A percentile compares a stretch with the other conserved stretches of the same genome.
These are phyloP conservation scores for Nymphicus hollandicus DNA, from an alignment of 2,113 vertebrate genomes.

Conservation along the genomic window DNA sequence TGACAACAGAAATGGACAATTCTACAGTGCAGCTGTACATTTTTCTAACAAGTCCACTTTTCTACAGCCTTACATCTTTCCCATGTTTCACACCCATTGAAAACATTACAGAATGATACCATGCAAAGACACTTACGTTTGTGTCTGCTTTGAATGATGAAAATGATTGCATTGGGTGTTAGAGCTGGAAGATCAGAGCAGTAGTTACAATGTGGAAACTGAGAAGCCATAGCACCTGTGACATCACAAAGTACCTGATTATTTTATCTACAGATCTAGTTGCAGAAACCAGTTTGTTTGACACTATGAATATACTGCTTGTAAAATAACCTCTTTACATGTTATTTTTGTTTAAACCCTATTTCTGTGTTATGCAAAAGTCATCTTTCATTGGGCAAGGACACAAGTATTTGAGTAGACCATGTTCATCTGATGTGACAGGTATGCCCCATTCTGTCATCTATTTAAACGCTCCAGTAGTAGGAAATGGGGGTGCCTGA, in stretches of 20 bases:
- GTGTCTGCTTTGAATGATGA: background rate
- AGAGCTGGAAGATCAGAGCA: background rate
- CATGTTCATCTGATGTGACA: background rate
- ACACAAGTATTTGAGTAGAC: background rate
- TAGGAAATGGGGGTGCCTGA: background rate
- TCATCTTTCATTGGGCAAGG: background rate
- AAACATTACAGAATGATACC: background rate
- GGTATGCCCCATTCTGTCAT: background rate
- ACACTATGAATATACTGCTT: accelerated
- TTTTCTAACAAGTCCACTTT: background rate
- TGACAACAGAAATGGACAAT: background rate
- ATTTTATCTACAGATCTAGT: background rate
- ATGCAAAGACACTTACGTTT: background rate
- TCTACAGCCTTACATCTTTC: background rate
- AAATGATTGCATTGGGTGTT: background rate
- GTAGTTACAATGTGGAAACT: accelerated
- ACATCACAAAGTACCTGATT: background rate
- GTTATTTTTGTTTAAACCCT: background rate
- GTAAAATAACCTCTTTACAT: background rate
- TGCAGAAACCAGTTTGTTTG: background rate
- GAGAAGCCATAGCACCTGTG: background rate
- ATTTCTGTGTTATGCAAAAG: background rate
- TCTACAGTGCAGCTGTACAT: background rate
- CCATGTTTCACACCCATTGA: background rate
- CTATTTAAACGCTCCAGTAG: background rate